Evolutionary conservation across 2,888 invertebrate genomes (phyloP).

Genomic region (Caenorhabditis auriculariae): DNA sequence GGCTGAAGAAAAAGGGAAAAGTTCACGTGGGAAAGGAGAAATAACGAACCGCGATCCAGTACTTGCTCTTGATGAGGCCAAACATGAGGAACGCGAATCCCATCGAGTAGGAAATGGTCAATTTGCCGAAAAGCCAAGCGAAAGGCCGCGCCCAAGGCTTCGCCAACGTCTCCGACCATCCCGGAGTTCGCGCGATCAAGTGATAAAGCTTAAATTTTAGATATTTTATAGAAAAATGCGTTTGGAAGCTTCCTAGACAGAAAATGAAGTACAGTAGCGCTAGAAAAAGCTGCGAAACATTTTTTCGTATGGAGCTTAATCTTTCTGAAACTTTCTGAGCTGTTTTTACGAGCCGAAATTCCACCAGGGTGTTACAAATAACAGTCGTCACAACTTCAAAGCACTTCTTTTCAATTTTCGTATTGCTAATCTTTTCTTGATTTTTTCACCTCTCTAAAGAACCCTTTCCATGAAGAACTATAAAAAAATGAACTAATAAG

Average conservation of each 20-base stretch:
- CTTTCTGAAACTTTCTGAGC: too few relatives aligned
- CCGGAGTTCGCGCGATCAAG: slow-evolving; percentile 52
- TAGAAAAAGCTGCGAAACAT: slow-evolving; percentile 1
- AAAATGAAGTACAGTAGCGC: background rate
- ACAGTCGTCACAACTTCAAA: too few relatives aligned
- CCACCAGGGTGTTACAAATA: too few relatives aligned
- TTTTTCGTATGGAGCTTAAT: too few relatives aligned
- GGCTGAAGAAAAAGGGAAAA: slow-evolving; percentile 42
- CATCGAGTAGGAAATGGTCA: slow-evolving; percentile 57
- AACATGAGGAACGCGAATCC: slow-evolving; percentile 62
- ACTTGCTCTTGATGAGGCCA: slow-evolving; percentile 62
- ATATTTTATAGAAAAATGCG: slow-evolving; percentile 3
- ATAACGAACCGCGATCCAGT: slow-evolving; percentile 54
- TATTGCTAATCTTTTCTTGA: too few relatives aligned
- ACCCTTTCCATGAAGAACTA: too few relatives aligned
- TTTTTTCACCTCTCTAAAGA: too few relatives aligned
- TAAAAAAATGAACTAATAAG: too few relatives aligned
- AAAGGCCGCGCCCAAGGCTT: slow-evolving; percentile 43
- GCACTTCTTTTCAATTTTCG: too few relatives aligned
- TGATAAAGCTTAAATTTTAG: slow-evolving; percentile 45
- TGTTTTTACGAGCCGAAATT: too few relatives aligned
- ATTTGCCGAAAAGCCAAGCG: slow-evolving; percentile 56
- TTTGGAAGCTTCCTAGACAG: too few relatives aligned
- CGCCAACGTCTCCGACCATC: slow-evolving; percentile 42
- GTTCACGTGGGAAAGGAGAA: background rate